Percentiles rank a stretch among this genome's conserved stretches.
phyloP scores from a whole-genome alignment of 2,113 vertebrate species.

The Vulpes lagopus region DNA sequence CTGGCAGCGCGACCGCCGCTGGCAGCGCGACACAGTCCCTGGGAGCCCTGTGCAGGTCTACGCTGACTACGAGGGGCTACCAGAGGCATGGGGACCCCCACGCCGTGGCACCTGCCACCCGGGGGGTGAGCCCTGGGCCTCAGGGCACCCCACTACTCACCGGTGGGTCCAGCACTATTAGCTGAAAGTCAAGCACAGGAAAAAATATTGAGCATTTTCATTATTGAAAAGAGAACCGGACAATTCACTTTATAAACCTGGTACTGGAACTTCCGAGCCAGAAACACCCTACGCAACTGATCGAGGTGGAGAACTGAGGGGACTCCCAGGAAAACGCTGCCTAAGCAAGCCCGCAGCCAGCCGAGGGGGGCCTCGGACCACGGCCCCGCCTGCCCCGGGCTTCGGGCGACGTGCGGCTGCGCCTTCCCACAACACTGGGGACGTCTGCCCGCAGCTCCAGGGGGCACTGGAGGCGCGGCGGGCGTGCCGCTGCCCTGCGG shows the following conservation, averaged over 20 bases:
- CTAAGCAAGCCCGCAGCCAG: too few relatives aligned
- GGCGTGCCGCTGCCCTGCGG: too few relatives aligned
- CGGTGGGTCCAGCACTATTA: constrained; percentile 96
- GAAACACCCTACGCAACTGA: background rate
- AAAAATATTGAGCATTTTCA: constrained; percentile 23
- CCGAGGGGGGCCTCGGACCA: too few relatives aligned
- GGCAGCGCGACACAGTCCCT: background rate
- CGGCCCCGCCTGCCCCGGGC: too few relatives aligned
- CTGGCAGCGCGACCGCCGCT: background rate
- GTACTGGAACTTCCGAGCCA: background rate
- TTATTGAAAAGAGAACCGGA: background rate
- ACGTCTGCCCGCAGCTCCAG: too few relatives aligned
- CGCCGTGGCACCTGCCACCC: background rate
- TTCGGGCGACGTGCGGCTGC: too few relatives aligned
- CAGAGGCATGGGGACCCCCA: background rate
- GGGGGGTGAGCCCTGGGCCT: background rate
- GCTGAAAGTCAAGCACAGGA: constrained; percentile 91
- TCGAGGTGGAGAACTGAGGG: too few relatives aligned
- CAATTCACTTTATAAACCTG: background rate
- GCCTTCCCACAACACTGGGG: too few relatives aligned
- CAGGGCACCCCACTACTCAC: constrained; percentile 88
- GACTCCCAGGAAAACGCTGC: background rate
- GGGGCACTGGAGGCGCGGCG: too few relatives aligned
- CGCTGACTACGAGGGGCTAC: background rate
- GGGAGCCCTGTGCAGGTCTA: background rate